phyloP scores from a whole-genome alignment of 2,888 invertebrate genomes.

The Hetaerina titia region DNA sequence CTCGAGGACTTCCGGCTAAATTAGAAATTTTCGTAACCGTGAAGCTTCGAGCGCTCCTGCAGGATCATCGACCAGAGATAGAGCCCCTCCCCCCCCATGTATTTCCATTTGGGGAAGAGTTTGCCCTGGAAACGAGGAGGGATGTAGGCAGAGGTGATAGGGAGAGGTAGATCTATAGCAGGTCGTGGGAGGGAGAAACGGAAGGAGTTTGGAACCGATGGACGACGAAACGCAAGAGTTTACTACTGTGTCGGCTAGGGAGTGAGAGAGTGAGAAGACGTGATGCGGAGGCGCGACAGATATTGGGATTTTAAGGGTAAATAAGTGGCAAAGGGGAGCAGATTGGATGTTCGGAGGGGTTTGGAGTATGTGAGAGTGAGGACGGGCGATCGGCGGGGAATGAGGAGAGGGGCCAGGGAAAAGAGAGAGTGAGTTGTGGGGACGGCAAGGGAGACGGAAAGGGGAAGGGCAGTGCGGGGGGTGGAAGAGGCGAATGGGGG shows the following conservation, averaged over 20 bases:
- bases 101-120: not conserved
- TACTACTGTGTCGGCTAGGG: not conserved
- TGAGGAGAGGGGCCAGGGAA: not conserved
- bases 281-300: not conserved
- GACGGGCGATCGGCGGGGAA: not conserved
- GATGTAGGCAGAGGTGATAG: not conserved
- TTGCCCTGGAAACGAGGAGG: not conserved
- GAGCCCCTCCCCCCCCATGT: not conserved
- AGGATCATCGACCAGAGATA: not conserved
- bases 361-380: not conserved
- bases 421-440: too few relatives aligned
- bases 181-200: not conserved
- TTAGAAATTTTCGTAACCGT: not conserved
- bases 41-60: not conserved
- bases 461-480: not conserved
- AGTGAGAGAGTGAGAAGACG: not conserved
- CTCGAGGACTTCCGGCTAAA: not conserved
- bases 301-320: conserved; percentile 22
- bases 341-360: not conserved
- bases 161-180: not conserved
- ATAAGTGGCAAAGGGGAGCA: not conserved
- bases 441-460: not conserved
- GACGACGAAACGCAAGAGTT: not conserved
- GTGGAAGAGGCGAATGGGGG: not conserved
- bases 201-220: not conserved